A percentile compares a stretch with the other conserved stretches of the same genome.
These are phyloP conservation scores for Berghia stephanieae DNA, from an alignment of 1,140 invertebrate genomes.

Conservation along the genomic window DNA sequence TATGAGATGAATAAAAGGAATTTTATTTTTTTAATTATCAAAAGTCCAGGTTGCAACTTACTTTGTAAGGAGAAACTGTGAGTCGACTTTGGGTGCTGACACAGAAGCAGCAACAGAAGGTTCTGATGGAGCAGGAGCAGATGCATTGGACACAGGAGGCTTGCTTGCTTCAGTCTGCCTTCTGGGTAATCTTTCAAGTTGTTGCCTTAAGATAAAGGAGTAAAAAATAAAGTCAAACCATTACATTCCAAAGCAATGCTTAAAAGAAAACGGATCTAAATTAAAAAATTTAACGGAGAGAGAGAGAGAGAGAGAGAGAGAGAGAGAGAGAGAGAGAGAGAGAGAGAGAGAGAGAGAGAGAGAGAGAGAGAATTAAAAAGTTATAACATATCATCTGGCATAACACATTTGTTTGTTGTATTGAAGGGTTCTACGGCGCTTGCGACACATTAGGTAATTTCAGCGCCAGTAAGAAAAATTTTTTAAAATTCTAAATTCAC, in stretches of 20 bases:
- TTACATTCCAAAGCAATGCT: slow-evolving; percentile 8
- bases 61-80: slow-evolving; percentile 74
- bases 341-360: too few relatives aligned
- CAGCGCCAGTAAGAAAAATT: slow-evolving; percentile 23
- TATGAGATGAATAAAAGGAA: too few relatives aligned
- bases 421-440: too few relatives aligned
- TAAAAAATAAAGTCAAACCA: not conserved
- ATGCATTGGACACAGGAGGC: slow-evolving; percentile 38
- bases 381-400: too few relatives aligned
- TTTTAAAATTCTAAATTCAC: not conserved
- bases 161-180: slow-evolving; percentile 71
- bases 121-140: slow-evolving; percentile 29
- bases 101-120: not conserved
- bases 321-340: too few relatives aligned
- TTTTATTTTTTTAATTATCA: too few relatives aligned
- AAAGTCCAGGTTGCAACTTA: slow-evolving; percentile 48
- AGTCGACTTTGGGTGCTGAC: slow-evolving; percentile 62
- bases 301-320: too few relatives aligned
- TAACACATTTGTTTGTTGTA: too few relatives aligned
- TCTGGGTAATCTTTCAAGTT: slow-evolving; percentile 85
- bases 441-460: too few relatives aligned
- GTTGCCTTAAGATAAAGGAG: slow-evolving; percentile 71
- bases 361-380: too few relatives aligned
- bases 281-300: too few relatives aligned
- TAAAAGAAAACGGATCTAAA: not conserved